Evolutionary conservation across 2,888 invertebrate species (phyloP), one percentile per base, ranked within the genome.

Genomic region (Leucoptera coffeella): DNA sequence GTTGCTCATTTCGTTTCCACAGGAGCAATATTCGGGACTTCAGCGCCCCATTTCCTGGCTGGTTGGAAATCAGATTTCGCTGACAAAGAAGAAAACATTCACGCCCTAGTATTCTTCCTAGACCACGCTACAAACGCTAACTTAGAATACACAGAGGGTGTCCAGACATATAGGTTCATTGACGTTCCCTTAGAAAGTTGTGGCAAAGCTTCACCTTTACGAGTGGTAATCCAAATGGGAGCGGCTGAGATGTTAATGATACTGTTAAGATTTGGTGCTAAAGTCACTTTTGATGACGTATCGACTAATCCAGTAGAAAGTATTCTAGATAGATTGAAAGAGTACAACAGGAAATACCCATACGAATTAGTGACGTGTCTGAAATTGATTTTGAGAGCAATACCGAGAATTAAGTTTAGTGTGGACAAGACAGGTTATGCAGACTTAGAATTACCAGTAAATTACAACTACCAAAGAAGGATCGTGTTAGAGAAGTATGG

Each of bases 61-160:
- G 89, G 89, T 4, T 89, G 89, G 89, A 85, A 87, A 43, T 86
- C 89, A 35, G 89, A 90, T 50, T 89, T 87, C 43, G 74, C 74
- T 36, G 78, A 78, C 43, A 74, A 81, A 48, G 83, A 86, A 43
- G 89, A 90, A 43, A 87, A 87, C 40, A 59, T 86, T 1, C 74
- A 80, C 31, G 89, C 86, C 1, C 50, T 87, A 38, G 77, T 83
- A 1, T 90, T 80, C 48, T 89, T 85, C 49, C 45, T 88, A 36
- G 78, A 85, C 41, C 87, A 88, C 45, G 85, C 89, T 2, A 78
- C 79, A 2, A 73, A 73, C 29, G 79, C 78, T 1, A 74, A 65
- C 34, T 58, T 85, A 24, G 75, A 78, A 45, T 81, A 78, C 38
- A 47, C 35, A 4, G 45, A 62, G 37, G 49, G 50, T 8, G 37